Percentiles rank a stretch among this genome's conserved stretches.
Evolutionary conservation across 92 coral and sea anemone species (phyloP).

Genomic region (Virgularia gustaviana): DNA sequence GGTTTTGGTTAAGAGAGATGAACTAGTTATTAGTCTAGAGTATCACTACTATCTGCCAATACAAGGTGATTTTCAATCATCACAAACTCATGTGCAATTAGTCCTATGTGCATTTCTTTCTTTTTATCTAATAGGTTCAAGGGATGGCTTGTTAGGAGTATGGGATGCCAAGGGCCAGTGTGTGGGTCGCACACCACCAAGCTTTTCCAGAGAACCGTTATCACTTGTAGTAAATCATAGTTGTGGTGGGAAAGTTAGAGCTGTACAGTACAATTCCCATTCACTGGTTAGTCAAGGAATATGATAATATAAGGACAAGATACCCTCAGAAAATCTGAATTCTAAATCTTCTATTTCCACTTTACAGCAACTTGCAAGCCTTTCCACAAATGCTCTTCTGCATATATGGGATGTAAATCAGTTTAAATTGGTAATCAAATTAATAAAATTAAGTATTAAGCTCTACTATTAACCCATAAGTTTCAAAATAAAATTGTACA

Average conservation of each 20-base stretch:
- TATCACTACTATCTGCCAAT: no score
- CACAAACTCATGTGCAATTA: background rate
- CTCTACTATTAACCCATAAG: no score
- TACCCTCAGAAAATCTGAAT: no score
- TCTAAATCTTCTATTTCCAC: background rate
- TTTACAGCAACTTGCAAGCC: constrained; percentile 71
- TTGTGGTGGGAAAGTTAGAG: constrained; percentile 26
- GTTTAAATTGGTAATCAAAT: constrained; percentile 54
- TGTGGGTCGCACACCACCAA: background rate
- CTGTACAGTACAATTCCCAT: constrained; percentile 21
- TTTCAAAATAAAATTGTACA: no score
- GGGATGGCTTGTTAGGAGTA: constrained; percentile 83
- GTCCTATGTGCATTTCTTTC: background rate
- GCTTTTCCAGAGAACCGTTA: constrained; percentile 14
- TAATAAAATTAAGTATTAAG: no score
- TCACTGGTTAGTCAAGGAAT: constrained; percentile 14
- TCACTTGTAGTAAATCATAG: constrained; percentile 10
- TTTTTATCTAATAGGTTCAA: constrained; percentile 56
- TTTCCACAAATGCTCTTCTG: constrained; percentile 74
- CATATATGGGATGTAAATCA: constrained; percentile 82
- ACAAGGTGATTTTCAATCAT: no score
- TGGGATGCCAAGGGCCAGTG: constrained; percentile 58
- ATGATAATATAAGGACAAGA: background rate
- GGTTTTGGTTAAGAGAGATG: no score
- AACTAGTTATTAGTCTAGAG: no score